These are phyloP conservation scores for Stomatorhinus ivindoensis DNA, from an alignment of 2,113 vertebrate genomes.

Conservation along the genomic window DNA sequence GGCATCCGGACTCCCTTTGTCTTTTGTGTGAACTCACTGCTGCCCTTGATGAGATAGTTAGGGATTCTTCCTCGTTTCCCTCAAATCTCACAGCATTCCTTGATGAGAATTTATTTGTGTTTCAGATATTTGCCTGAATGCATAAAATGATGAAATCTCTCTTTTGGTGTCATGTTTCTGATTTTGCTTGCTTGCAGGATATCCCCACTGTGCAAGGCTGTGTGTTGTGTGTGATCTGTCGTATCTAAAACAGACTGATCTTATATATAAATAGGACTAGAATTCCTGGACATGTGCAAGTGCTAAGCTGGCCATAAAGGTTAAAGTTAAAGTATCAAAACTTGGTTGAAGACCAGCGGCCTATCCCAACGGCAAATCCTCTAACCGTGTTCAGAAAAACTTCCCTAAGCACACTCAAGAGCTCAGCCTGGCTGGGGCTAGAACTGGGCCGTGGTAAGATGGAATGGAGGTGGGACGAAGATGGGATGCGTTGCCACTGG, in stretches of 20 bases:
- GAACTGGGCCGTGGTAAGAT: not conserved
- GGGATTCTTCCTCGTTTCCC: not conserved
- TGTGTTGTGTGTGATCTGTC: not conserved
- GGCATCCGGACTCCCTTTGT: not conserved
- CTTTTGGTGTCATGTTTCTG: not conserved
- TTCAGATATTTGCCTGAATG: not conserved
- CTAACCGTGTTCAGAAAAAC: not conserved
- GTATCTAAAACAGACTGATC: not conserved
- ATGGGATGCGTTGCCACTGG: not conserved
- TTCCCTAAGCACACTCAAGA: not conserved
- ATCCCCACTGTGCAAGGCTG: not conserved
- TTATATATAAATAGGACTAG: not conserved
- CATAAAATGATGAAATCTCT: not conserved
- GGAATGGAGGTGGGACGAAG: not conserved
- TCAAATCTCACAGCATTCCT: not conserved
- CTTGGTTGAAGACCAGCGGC: not conserved
- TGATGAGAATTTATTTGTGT: not conserved
- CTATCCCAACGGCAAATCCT: not conserved
- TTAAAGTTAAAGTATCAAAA: not conserved
- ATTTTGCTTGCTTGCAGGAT: not conserved
- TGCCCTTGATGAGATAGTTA: not conserved
- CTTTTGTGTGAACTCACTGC: slow-evolving; percentile 1
- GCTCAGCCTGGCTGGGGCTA: not conserved
- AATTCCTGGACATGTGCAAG: not conserved
- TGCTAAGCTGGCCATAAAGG: not conserved